Evolutionary conservation across 2,888 invertebrate genomes (phyloP).

Genomic region (Dryobota labecula): DNA sequence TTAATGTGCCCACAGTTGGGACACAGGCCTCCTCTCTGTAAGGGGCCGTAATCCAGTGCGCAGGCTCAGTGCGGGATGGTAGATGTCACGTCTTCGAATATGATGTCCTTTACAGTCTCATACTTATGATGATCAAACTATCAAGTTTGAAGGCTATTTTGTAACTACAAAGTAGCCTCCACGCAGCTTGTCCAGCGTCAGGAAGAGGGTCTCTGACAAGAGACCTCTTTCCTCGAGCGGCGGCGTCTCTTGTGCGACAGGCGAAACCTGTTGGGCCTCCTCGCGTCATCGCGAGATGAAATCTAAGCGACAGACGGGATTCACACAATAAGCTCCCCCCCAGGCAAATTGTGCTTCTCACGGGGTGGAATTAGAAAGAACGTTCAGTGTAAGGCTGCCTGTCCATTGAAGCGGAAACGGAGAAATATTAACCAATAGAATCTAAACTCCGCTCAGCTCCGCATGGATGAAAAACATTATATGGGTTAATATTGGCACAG

Average conservation of each 20-base stretch:
- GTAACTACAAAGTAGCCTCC: background rate
- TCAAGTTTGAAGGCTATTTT: too few species aligned
- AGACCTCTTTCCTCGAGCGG: background rate
- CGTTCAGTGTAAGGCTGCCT: too few species aligned
- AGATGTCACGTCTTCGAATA: too few species aligned
- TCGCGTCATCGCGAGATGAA: background rate
- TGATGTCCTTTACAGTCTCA: background rate
- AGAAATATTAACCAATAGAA: too few species aligned
- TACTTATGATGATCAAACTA: background rate
- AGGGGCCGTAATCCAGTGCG: too few species aligned
- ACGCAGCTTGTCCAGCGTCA: background rate
- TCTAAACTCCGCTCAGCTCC: too few species aligned
- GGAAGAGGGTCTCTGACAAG: background rate
- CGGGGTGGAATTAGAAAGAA: constrained; percentile 67
- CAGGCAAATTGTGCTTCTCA: constrained; percentile 59
- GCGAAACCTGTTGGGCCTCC: background rate
- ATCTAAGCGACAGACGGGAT: constrained; percentile 35
- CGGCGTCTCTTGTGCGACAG: background rate
- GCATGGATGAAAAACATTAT: too few species aligned
- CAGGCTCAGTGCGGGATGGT: too few species aligned
- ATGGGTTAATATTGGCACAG: too few species aligned
- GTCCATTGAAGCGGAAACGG: too few species aligned
- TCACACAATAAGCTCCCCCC: constrained; percentile 44
- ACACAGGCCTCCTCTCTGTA: too few species aligned
- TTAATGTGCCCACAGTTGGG: too few species aligned